Conservation (phyloP, 2,888 invertebrate species). For the Drosophila borborema region DNA sequence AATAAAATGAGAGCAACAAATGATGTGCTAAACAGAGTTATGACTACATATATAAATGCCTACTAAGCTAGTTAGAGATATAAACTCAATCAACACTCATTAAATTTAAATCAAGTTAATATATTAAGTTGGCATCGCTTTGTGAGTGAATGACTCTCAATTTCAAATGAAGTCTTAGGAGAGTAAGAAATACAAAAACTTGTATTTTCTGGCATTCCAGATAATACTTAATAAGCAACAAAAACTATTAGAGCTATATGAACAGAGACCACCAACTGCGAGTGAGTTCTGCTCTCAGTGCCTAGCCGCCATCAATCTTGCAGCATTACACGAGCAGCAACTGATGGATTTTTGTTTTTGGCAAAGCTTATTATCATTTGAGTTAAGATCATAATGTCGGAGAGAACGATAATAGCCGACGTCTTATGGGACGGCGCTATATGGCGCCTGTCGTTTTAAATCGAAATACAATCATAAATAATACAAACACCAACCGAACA, state of each 20-base stretch:
- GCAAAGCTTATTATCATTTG: slow-evolving; percentile 55
- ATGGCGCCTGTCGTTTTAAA: slow-evolving; percentile 68
- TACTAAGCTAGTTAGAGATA: background rate
- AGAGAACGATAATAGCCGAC: slow-evolving; percentile 22
- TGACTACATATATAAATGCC: background rate
- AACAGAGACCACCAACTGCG: slow-evolving; percentile 35
- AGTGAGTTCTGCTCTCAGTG: slow-evolving; percentile 13
- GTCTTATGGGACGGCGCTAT: slow-evolving; percentile 53
- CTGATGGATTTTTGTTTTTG: slow-evolving; percentile 35
- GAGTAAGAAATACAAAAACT: background rate
- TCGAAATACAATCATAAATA: slow-evolving; percentile 71
- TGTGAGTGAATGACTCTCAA: background rate
- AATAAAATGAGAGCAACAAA: background rate
- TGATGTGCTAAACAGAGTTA: background rate
- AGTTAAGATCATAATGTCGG: slow-evolving; percentile 51
- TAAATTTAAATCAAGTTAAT: background rate
- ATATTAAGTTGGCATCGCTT: background rate
- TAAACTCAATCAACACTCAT: background rate
- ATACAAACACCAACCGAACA: slow-evolving; percentile 64
- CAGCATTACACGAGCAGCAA: slow-evolving; percentile 47
- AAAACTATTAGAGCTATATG: slow-evolving; percentile 15
- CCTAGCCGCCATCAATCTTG: slow-evolving; percentile 56
- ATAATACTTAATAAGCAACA: background rate
- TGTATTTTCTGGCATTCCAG: slow-evolving; percentile 3
- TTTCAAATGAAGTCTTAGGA: background rate